Evolutionary conservation across 2,888 invertebrate genomes (phyloP), one percentile per base, ranked within the genome.

Genomic region (Hemicrepidius hirtus): DNA sequence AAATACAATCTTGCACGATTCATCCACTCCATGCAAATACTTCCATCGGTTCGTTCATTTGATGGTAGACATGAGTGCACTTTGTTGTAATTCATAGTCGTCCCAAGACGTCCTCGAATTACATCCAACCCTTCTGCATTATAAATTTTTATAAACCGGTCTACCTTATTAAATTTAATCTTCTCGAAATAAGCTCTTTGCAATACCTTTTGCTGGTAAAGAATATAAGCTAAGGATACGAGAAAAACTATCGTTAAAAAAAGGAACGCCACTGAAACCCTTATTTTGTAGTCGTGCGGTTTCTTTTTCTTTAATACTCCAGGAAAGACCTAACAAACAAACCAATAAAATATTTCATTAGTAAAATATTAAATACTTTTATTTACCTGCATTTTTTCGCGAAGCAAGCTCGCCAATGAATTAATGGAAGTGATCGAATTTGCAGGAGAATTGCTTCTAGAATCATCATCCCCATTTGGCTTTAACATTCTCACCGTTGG

Each of bases 401-500:
- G 92, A 12, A 96, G 88, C 65, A 96, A 86, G 83, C 95, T 95
- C 71, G 95, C 95, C 77, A 96, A 90, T 0, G 95, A 95, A 86
- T 95, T 95, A 79, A 95, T 91, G 53, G 95, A 95, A 0, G 95
- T 95, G 80, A 95, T 93, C 5, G 95, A 95, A 81, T 94, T 93
- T 76, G 90, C 92, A 0, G 92, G 92, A 1, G 93, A 93, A 71
- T 92, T 91, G 18, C 89, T 90, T 37, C 90, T 91, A 21, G 86
- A 83, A 71, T 90, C 90, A 79, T 88, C 88, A 83, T 87, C 90
- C 83, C 88, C 89, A 78, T 87, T 88, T 81, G 87, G 86, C 72
- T 88, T 88, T 70, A 85, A 80, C 84, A 87, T 85, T 77, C 82
- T 89, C 83, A 63, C 12, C 1, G 90, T 86, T 81, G 91, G 81